Evolutionary conservation across 1,140 invertebrate genomes (phyloP).

Genomic region (Dufourea novaeangliae): DNA sequence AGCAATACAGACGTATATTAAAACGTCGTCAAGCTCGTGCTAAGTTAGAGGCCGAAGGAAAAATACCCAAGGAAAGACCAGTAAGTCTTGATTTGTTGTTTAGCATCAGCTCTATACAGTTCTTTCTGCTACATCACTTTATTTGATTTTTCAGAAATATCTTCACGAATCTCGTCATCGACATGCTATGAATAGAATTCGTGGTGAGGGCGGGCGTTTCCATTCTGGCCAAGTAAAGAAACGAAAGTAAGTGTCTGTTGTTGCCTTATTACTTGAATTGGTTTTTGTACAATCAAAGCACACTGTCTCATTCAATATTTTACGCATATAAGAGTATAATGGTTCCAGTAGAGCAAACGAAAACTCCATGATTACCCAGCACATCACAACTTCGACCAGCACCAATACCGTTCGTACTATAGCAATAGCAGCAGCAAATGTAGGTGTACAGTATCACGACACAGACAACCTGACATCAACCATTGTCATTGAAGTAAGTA

Average conservation of each 20-base stretch:
- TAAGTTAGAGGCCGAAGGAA: conserved; percentile 94
- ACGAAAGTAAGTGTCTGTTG: conserved; percentile 77
- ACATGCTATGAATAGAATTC: conserved; percentile 98
- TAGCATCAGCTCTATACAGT: background rate
- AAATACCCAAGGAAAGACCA: conserved; percentile 97
- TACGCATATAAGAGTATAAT: conserved; percentile 64
- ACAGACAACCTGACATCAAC: conserved; percentile 73
- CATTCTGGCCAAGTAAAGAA: conserved; percentile 89
- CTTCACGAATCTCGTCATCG: conserved; percentile 98
- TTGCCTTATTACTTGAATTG: conserved; percentile 5
- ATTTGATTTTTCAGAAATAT: conserved; percentile 91
- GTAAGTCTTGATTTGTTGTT: conserved; percentile 78
- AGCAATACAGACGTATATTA: conserved; percentile 96
- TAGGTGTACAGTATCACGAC: conserved; percentile 71
- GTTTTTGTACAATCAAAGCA: conserved; percentile 20
- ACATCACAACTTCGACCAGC: conserved; percentile 67
- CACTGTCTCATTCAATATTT: conserved; percentile 49
- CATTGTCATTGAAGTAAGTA: conserved; percentile 75
- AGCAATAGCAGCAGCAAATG: conserved; percentile 69
- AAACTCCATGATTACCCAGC: conserved; percentile 67
- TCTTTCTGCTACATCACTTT: background rate
- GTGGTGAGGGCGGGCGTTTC: conserved; percentile 98
- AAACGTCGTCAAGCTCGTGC: conserved; percentile 94
- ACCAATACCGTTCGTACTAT: conserved; percentile 71
- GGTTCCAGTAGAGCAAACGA: conserved; percentile 63